Evolutionary conservation across 2,888 invertebrate genomes (phyloP).

Genomic region (Ferrisia virgata): DNA sequence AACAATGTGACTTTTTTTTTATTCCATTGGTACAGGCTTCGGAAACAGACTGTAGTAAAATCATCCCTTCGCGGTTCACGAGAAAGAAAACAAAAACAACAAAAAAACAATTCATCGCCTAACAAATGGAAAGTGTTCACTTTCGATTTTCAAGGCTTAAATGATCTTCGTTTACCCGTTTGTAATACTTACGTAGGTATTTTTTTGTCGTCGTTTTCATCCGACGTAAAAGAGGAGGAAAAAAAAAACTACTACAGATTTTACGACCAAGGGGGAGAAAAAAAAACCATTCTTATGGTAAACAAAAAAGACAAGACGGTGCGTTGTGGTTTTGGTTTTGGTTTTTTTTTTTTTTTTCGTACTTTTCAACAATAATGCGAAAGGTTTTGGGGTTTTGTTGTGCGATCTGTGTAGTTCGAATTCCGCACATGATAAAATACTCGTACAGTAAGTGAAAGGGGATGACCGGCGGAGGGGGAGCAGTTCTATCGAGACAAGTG

Average conservation of each 20-base stretch:
- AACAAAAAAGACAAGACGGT: background rate
- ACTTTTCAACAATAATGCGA: background rate
- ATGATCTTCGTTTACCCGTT: background rate
- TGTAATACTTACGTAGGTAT: background rate
- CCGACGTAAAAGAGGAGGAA: no score
- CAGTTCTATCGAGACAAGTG: background rate
- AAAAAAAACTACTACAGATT: background rate
- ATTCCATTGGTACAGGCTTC: background rate
- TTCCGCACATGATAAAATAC: background rate
- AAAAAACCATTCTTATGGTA: background rate
- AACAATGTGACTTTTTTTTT: background rate
- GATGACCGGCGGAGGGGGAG: background rate
- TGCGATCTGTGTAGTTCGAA: background rate
- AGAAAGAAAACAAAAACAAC: background rate
- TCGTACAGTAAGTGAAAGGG: background rate
- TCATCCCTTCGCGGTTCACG: background rate
- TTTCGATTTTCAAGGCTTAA: background rate
- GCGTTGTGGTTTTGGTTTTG: no score
- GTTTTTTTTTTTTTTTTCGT: no score
- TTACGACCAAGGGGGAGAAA: background rate
- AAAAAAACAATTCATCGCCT: background rate
- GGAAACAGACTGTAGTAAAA: background rate
- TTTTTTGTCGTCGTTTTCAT: background rate
- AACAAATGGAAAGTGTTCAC: constrained; percentile 6
- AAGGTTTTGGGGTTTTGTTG: background rate